Conservation (phyloP, 2,113 vertebrate species). For the Phyllostomus discolor region DNA sequence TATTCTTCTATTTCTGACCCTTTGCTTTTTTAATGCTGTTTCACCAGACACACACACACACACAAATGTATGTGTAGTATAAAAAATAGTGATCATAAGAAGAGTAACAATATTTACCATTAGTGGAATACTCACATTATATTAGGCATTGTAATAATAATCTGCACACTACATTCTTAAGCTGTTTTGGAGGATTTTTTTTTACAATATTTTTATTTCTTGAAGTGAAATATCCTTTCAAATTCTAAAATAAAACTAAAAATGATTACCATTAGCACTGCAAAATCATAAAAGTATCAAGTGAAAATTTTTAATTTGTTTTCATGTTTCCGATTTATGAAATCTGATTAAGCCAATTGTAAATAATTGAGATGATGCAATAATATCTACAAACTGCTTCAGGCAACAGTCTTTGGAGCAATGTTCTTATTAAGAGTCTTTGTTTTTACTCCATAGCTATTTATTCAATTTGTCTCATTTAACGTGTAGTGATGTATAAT, state of each 20-base stretch:
- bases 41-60: background rate
- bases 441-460: no score
- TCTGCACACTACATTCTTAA: background rate
- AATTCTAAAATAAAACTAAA: no score
- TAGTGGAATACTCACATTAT: background rate
- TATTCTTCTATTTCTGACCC: background rate
- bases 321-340: background rate
- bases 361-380: no score
- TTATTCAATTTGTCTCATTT: no score
- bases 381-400: no score
- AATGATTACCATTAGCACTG: no score
- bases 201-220: background rate
- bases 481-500: no score
- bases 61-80: background rate
- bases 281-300: no score
- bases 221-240: no score
- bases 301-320: background rate
- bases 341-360: background rate
- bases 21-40: background rate
- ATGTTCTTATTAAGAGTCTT: no score
- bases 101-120: background rate
- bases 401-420: no score
- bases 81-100: background rate
- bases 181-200: background rate
- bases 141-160: background rate